Evolutionary conservation across 2,113 vertebrate genomes (phyloP), one percentile per base, ranked within the genome.

Genomic region (Cranoglanis bouderius): DNA sequence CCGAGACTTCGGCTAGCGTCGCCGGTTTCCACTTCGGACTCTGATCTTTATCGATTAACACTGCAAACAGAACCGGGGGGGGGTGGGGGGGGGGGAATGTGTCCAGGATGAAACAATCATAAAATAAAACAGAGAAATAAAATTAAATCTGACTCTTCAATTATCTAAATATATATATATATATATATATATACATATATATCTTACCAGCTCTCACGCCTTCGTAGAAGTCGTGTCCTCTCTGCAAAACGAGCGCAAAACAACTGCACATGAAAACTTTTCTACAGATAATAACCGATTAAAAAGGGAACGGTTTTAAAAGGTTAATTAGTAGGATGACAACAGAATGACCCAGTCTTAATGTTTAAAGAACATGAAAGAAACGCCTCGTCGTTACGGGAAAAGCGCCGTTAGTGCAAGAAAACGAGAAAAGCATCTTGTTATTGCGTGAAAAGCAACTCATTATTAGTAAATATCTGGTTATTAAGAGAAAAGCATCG

Each of bases 1-100:
- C 96, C 0, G 96, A 96, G 87, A 99, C 95, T 74, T 96, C 97
- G 91, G 97, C 96, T 78, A 97, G 93, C 0, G 93, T 43, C 19
- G 96, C 91, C 18, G 98, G 98, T 72, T 95, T 97, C 98, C 98
- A 99, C 90, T 92, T 95, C 38, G 98, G 97, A 85, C 88, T 96
- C 6, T 97, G 97, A 94, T 99, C 97, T 94, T 95, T 98, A 94
- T 99, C 98, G 63, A 98, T 94, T 89, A 99, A 92, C 91, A 98
- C 98, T 99, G 90, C 14, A 88, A 65, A 26, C 53, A 84, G 14
- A 85, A 3, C 38, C 72, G 9, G 89, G 6, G n/a, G n/a, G n/a
- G n/a, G n/a, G n/a, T n/a, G n/a, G n/a, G n/a, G n/a, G n/a, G n/a
- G n/a, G n/a, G n/a, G n/a, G n/a, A n/a, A n/a, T n/a, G 24, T 6